Base-by-base conservation (phyloP, 2,888 invertebrate genomes). In the Cheilosia pagana region DNA sequence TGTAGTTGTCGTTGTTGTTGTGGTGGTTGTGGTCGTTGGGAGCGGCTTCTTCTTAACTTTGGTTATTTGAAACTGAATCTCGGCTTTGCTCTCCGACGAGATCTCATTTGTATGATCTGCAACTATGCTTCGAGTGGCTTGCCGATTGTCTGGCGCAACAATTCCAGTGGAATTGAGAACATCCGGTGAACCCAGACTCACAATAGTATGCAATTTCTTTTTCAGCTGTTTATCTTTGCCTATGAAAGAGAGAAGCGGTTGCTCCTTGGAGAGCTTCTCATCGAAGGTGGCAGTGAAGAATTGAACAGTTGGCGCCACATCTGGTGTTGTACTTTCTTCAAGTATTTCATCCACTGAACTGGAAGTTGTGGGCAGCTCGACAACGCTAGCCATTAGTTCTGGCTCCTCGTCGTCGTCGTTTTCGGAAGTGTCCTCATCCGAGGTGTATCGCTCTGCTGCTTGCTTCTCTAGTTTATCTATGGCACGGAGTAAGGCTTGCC, bases 401-500 rank as follows among this genome's bases (percentile, higher is more conserved):
- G 81, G 79, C 12, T 88, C 89, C 45, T 91, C 91, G 2, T 89
- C 89, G 2, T 89, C 89, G 0, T 89, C 89, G 10, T 76, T 77
- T 3, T 87, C 87, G 0, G 75, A 75, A 3, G 81, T 65, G 0
- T 81, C 87, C 0, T 74, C 75, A 0, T 87, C 87, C 21, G 93
- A 93, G 19, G 91, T 89, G 5, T 87, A 87, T 1, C 87, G 88
- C 12, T 76, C 83, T 8, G 74, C 86, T 60, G 92, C 93, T 86
- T 94, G 94, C 86, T 94, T 94, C 91, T 96, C 96, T 60, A 96
- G 92, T 88, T 96, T 96, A 63, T 94, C 95, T 4, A 97, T 93
- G 12, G 96, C 96, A 91, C 95, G 95, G 5, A 96, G 92, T 50
- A 96, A 92, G 0, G 96, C 96, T 90, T 95, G 94, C 16, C 96